phyloP scores from a whole-genome alignment of 2,797 vertebrate genomes.

The Menidia menidia region DNA sequence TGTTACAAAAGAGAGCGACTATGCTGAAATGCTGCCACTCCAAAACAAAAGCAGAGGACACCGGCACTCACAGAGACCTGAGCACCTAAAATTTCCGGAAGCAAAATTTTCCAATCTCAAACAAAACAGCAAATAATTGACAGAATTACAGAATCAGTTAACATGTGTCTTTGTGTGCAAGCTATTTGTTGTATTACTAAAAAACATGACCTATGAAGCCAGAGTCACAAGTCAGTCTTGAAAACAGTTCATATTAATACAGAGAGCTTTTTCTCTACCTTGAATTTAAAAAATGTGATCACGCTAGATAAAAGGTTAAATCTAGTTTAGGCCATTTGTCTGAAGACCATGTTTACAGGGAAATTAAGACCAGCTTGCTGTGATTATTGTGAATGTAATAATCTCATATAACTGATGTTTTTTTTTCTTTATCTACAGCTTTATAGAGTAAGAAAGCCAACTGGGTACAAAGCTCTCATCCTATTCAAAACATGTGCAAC shows the following conservation, averaged over 20 bases:
- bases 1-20: constrained; percentile 61
- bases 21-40: constrained; percentile 64
- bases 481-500: neutral
- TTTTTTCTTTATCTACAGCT: neutral
- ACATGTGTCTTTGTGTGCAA: neutral
- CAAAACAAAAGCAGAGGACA: constrained; percentile 56
- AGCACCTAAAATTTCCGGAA: constrained; percentile 32
- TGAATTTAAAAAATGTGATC: neutral
- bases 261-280: neutral
- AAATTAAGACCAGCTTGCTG: neutral
- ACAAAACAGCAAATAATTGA: constrained; percentile 1
- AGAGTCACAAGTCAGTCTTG: neutral
- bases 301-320: neutral
- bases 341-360: neutral
- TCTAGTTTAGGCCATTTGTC: too few relatives aligned
- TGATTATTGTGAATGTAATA: neutral
- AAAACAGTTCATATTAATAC: neutral
- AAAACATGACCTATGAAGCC: neutral
- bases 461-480: neutral
- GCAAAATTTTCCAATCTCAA: constrained; percentile 21
- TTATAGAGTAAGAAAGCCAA: too few relatives aligned
- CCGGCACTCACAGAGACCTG: constrained; percentile 33
- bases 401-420: rapidly evolving
- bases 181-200: neutral
- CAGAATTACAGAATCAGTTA: neutral